Conservation (phyloP, 2,113 vertebrate genomes). For the Balaeniceps rex region DNA sequence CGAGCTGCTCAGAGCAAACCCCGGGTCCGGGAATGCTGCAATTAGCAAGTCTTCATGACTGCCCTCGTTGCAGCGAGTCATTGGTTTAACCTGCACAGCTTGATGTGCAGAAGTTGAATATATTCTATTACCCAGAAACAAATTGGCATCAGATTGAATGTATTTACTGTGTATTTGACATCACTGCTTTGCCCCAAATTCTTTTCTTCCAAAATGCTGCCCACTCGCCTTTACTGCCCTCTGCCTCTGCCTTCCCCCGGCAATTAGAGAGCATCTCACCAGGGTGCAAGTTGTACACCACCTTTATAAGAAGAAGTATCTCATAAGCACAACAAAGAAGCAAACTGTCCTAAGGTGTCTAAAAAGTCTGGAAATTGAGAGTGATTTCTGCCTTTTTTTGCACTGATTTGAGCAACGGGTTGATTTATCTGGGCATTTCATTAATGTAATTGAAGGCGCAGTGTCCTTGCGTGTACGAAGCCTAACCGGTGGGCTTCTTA, state of each 20-base stretch:
- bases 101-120: background rate
- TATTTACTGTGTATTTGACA: background rate
- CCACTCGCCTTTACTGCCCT: background rate
- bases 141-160: background rate
- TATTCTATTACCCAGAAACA: background rate
- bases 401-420: background rate
- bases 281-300: background rate
- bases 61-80: fast-evolving
- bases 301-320: background rate
- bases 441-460: background rate
- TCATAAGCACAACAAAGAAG: background rate
- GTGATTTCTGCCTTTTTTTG: background rate
- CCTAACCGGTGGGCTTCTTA: background rate
- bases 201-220: background rate
- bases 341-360: background rate
- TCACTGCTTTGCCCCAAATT: background rate
- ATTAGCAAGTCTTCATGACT: background rate
- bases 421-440: background rate
- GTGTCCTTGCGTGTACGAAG: background rate
- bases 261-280: background rate
- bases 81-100: background rate
- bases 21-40: fast-evolving
- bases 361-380: background rate
- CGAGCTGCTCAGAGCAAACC: background rate
- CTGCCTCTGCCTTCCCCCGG: background rate